These are phyloP conservation scores for Chiloscyllium plagiosum DNA, from an alignment of 2,113 vertebrate species.

Conservation along the genomic window DNA sequence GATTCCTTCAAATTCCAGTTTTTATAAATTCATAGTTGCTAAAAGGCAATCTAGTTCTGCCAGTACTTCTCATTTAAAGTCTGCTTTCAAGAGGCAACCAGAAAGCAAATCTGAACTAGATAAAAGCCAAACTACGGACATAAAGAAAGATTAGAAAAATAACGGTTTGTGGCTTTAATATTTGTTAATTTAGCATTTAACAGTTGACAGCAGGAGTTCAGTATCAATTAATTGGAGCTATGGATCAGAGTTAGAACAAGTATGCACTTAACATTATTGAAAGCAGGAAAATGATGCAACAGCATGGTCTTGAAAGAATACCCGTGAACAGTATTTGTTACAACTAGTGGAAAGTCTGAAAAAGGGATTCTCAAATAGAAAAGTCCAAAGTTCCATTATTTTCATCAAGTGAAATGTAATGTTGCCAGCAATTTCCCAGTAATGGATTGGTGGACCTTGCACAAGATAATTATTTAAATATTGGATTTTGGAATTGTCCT, in stretches of 20 bases:
- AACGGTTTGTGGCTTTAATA: not conserved
- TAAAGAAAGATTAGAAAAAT: not conserved
- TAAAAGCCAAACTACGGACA: not conserved
- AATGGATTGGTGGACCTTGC: not conserved
- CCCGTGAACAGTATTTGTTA: not conserved
- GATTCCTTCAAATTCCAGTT: not conserved
- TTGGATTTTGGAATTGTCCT: not conserved
- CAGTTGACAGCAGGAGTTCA: not conserved
- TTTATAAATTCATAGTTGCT: not conserved
- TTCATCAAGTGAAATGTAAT: not conserved
- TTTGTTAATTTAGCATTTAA: not conserved
- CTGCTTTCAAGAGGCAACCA: not conserved
- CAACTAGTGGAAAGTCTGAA: not conserved
- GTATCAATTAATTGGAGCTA: not conserved
- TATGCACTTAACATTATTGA: not conserved
- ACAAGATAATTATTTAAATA: not conserved
- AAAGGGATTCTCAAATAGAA: not conserved
- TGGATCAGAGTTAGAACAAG: not conserved
- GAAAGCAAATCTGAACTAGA: not conserved
- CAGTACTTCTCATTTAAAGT: not conserved
- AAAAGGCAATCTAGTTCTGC: not conserved
- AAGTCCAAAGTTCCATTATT: not conserved
- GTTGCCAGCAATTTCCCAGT: not conserved
- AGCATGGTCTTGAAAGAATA: not conserved
- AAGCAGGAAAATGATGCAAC: not conserved